Evolutionary conservation across 2,113 vertebrate species (phyloP).

Genomic region (Chaetorhynchus papuensis): DNA sequence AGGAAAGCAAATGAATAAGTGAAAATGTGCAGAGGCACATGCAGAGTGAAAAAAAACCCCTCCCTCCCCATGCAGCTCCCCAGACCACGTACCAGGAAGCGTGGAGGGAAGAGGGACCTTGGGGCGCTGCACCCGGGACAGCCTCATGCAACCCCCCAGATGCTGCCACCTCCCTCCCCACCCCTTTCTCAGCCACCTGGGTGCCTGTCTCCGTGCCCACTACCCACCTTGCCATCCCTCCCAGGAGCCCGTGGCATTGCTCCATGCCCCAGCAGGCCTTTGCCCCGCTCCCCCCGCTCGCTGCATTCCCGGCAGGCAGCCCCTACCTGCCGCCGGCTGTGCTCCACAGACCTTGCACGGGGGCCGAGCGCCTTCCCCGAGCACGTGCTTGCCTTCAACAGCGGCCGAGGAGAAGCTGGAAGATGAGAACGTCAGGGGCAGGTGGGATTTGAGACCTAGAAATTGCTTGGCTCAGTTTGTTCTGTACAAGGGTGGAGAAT

Average conservation of each 20-base stretch:
- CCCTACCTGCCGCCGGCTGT: not conserved
- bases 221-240: not conserved
- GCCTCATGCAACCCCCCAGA: not conserved
- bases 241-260: not conserved
- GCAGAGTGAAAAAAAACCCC: not conserved
- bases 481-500: conserved; percentile 50
- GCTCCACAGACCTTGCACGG: not conserved
- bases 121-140: not conserved
- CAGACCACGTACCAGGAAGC: not conserved
- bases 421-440: conserved; percentile 29
- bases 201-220: rapidly evolving
- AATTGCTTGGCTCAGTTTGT: conserved; percentile 26
- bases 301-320: not conserved
- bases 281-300: not conserved
- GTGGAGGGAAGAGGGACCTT: not conserved
- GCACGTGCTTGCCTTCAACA: conserved; percentile 13
- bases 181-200: not conserved
- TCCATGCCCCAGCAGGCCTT: not conserved
- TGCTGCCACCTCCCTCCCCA: not conserved
- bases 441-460: conserved; percentile 39
- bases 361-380: not conserved
- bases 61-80: not conserved
- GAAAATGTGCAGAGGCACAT: not conserved
- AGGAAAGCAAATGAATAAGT: not conserved
- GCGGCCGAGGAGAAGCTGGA: not conserved